Evolutionary conservation across 2,113 vertebrate species (phyloP), one percentile per base, ranked within the genome.

Genomic region (Nansenia antarctica): DNA sequence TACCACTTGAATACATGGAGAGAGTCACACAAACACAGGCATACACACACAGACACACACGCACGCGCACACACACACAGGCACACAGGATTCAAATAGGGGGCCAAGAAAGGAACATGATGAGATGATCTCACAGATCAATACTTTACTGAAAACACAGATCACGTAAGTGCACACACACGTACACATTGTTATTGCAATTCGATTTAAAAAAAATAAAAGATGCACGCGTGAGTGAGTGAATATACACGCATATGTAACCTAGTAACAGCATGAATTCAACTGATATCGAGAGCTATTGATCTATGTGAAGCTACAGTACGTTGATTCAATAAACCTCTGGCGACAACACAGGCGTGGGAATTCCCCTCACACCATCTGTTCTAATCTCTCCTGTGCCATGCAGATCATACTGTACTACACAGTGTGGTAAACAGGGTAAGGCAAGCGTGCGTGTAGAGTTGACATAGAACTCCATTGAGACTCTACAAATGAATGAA

Each of bases 141-240:
- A 18, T 5, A 18, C 26, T 72, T 65, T 30, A 9, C 67, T 27
- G 22, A n/a, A n/a, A n/a, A n/a, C n/a, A n/a, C n/a, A n/a, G n/a
- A n/a, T n/a, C n/a, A n/a, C n/a, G n/a, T n/a, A n/a, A n/a, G n/a
- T n/a, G n/a, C n/a, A n/a, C n/a, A n/a, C n/a, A n/a, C n/a, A n/a
- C n/a, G n/a, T n/a, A n/a, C n/a, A 3, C 57, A 72, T 80, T 62
- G 26, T 54, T 69, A 72, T 27, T 60, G 69, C 69, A 72, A 79
- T 54, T 31, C 61, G n/a, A n/a, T n/a, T n/a, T n/a, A n/a, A 31
- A 62, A 18, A 22, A n/a, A 58, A 39, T 22, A 5, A 26, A 37
- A 39, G 37, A 14, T 34, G 52, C 31, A 12, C 45, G 31, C 54
- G 31, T 26, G n/a, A n/a, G n/a, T n/a, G n/a, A n/a, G n/a, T n/a